Percentiles rank a stretch among this genome's conserved stretches.
These are phyloP conservation scores for Zele albiditarsus DNA, from an alignment of 2,888 invertebrate species.

Conservation along the genomic window DNA sequence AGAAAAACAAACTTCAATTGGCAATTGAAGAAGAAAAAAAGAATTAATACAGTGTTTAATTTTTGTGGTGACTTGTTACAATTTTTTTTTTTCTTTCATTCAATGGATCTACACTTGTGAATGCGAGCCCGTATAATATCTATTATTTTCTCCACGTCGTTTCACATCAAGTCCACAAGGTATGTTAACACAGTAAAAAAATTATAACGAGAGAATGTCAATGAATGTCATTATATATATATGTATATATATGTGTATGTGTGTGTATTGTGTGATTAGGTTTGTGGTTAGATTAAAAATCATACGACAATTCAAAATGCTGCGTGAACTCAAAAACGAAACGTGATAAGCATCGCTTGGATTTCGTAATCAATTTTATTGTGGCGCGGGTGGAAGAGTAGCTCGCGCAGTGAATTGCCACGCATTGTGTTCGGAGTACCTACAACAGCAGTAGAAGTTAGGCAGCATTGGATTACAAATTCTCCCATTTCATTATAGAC, in stretches of 20 bases:
- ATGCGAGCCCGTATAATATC: slow-evolving; percentile 9
- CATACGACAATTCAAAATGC: neutral
- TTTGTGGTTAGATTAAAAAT: neutral
- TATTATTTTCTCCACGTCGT: slow-evolving; percentile 26
- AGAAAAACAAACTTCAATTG: neutral
- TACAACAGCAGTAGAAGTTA: neutral
- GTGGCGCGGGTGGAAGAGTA: neutral
- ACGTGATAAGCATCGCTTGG: neutral
- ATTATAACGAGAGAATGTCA: neutral
- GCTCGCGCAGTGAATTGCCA: neutral
- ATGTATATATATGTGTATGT: neutral
- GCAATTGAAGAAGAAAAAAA: neutral
- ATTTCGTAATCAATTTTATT: neutral
- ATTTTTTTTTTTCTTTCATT: neutral
- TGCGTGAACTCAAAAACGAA: neutral
- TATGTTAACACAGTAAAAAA: slow-evolving; percentile 18
- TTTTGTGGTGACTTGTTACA: slow-evolving; percentile 7
- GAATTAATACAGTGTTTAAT: neutral
- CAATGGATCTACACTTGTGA: slow-evolving; percentile 25
- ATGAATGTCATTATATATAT: neutral
- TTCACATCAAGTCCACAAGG: slow-evolving; percentile 41
- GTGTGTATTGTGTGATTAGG: no score
- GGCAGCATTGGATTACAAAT: neutral
- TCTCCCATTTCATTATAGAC: neutral
- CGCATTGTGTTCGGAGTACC: neutral